A percentile compares a stretch with the other conserved stretches of the same genome.
phyloP scores from a whole-genome alignment of 2,797 vertebrate genomes.

The Alouatta caraya region DNA sequence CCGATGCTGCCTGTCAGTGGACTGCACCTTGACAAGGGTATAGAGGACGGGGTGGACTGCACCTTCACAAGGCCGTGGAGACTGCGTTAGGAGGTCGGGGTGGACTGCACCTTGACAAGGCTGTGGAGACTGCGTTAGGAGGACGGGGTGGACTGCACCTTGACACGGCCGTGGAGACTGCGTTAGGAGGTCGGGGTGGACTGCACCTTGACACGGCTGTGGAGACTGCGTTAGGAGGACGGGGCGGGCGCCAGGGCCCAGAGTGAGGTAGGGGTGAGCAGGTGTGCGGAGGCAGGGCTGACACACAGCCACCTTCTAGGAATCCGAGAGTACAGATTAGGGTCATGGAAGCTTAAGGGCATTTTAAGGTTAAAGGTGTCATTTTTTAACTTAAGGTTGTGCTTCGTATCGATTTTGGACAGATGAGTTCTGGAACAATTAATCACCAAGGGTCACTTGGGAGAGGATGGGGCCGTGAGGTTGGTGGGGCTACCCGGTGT shows the following conservation, averaged over 20 bases:
- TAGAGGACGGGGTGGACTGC: too few relatives aligned
- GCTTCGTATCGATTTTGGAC: not conserved
- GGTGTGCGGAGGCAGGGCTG: accelerated
- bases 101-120: too few relatives aligned
- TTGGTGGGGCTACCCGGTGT: accelerated
- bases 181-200: too few relatives aligned
- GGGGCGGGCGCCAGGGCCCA: too few relatives aligned
- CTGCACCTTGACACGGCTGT: too few relatives aligned
- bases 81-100: not conserved
- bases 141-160: too few relatives aligned
- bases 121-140: too few relatives aligned
- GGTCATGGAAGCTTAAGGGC: not conserved
- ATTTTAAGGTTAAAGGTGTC: too few relatives aligned
- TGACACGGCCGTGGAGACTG: too few relatives aligned
- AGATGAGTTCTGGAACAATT: not conserved
- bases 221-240: not conserved
- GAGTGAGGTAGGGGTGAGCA: accelerated
- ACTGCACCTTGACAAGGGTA: too few relatives aligned
- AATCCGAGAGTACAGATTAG: too few relatives aligned
- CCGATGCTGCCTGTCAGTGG: not conserved
- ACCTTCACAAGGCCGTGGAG: too few relatives aligned
- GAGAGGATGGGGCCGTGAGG: not conserved
- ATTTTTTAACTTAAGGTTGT: not conserved
- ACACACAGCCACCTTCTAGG: not conserved
- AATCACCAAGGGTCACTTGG: not conserved